A percentile compares a stretch with the other conserved stretches of the same genome.
phyloP scores from a whole-genome alignment of 2,797 vertebrate genomes.

The Pitangus sulphuratus region DNA sequence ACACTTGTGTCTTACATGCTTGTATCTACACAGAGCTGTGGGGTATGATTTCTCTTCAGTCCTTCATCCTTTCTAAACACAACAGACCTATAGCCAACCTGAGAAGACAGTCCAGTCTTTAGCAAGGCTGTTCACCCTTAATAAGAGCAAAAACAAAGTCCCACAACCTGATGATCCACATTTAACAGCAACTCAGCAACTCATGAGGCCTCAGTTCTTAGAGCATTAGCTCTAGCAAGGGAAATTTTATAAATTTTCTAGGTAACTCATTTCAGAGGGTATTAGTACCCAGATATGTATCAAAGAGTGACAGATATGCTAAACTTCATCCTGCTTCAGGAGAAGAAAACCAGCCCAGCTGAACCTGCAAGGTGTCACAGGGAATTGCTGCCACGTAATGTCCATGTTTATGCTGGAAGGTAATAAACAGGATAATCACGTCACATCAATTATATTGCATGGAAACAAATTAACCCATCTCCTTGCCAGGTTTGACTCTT shows the following conservation, averaged over 20 bases:
- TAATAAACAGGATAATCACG: conserved; percentile 10
- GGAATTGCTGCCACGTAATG: not conserved
- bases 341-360: not conserved
- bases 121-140: not conserved
- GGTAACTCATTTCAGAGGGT: not conserved
- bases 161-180: not conserved
- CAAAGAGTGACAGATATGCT: not conserved
- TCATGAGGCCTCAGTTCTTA: not conserved
- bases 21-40: not conserved
- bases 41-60: not conserved
- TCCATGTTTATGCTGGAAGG: not conserved
- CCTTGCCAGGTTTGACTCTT: not conserved
- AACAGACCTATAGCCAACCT: not conserved
- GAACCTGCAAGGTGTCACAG: not conserved
- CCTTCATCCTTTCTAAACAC: not conserved
- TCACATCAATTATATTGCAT: not conserved
- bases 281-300: not conserved
- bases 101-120: not conserved
- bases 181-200: not conserved
- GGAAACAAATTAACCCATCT: not conserved
- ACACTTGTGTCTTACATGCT: not conserved
- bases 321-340: not conserved
- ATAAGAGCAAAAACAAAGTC: not conserved
- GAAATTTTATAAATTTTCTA: not conserved
- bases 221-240: not conserved